Evolutionary conservation across 2,113 vertebrate genomes (phyloP).

Genomic region (Uria lomvia): DNA sequence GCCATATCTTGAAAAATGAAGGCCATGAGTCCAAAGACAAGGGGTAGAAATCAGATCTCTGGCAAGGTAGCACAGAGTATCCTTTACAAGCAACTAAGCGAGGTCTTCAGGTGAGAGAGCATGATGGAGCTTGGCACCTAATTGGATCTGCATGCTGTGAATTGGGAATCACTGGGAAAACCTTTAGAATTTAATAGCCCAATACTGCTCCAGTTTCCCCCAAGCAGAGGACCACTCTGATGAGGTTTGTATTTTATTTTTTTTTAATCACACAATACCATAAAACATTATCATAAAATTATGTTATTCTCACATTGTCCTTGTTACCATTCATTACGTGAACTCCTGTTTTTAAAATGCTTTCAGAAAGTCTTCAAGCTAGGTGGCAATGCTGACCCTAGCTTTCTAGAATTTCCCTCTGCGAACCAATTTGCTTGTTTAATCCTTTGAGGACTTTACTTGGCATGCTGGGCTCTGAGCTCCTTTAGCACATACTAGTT

Average conservation of each 20-base stretch:
- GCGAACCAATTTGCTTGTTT: not conserved
- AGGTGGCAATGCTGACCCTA: not conserved
- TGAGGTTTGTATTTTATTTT: not conserved
- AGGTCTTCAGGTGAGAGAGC: not conserved
- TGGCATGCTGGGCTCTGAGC: not conserved
- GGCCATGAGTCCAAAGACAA: not conserved
- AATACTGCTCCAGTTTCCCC: not conserved
- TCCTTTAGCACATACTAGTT: not conserved
- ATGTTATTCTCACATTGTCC: not conserved
- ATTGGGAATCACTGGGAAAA: not conserved
- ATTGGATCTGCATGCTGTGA: not conserved
- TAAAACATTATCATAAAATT: not conserved
- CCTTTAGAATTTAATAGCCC: not conserved
- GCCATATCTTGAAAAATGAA: not conserved
- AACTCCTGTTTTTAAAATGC: not conserved
- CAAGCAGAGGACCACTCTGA: not conserved
- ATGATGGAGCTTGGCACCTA: not conserved
- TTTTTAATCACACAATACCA: not conserved
- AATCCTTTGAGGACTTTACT: not conserved
- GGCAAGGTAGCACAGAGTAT: not conserved
- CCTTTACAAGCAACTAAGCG: not conserved
- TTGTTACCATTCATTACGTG: not conserved
- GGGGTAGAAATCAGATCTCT: not conserved
- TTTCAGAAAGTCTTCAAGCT: not conserved
- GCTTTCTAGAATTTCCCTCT: not conserved